These are phyloP conservation scores for Diploptera punctata DNA, from an alignment of 2,888 invertebrate genomes.

Conservation along the genomic window DNA sequence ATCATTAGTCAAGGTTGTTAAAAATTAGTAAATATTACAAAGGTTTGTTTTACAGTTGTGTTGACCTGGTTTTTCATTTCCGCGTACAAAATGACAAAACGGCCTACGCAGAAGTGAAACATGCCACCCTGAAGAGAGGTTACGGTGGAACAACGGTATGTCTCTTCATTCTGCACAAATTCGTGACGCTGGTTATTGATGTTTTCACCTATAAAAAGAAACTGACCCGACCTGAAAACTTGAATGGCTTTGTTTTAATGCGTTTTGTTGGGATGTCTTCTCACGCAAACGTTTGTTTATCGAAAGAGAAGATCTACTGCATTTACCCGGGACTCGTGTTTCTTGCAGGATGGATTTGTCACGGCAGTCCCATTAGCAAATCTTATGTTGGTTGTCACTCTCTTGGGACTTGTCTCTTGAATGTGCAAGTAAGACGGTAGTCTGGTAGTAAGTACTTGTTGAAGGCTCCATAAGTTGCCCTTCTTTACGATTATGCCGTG, in stretches of 20 bases:
- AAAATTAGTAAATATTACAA: too few species aligned
- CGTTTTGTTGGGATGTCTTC: not conserved
- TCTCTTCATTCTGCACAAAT: not conserved
- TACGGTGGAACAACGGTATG: not conserved
- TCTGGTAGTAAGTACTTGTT: too few species aligned
- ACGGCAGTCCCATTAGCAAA: not conserved
- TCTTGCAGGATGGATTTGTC: not conserved
- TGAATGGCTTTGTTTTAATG: not conserved
- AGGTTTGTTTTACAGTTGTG: too few species aligned
- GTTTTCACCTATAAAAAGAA: not conserved
- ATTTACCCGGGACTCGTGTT: not conserved
- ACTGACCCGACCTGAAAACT: conserved; percentile 3
- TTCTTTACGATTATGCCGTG: too few species aligned
- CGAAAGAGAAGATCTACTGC: not conserved
- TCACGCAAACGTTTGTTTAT: not conserved
- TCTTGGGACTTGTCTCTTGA: too few species aligned
- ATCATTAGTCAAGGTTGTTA: too few species aligned
- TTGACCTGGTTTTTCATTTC: too few species aligned
- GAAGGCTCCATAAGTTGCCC: too few species aligned
- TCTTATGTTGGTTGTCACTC: not conserved
- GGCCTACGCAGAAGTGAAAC: too few species aligned
- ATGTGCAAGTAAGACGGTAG: too few species aligned
- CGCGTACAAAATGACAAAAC: too few species aligned
- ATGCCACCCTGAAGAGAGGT: too few species aligned
- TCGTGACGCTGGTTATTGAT: not conserved